These are phyloP conservation scores for Dicaeum eximium DNA, from an alignment of 2,113 vertebrate species.

Conservation along the genomic window DNA sequence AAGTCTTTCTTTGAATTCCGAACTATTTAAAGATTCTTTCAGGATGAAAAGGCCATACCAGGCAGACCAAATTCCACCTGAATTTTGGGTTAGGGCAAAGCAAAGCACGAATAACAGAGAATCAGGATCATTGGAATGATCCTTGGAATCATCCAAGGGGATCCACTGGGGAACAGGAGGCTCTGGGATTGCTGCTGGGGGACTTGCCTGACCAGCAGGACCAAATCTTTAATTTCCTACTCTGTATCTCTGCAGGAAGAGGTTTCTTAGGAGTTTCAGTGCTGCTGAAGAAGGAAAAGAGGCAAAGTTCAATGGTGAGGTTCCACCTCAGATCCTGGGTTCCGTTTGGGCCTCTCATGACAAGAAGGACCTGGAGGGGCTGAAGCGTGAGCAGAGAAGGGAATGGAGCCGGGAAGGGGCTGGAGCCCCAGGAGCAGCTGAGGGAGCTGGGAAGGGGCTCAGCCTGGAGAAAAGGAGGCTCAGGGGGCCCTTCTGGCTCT, in stretches of 20 bases:
- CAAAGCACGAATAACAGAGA: background rate
- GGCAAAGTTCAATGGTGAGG: background rate
- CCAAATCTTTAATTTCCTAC: background rate
- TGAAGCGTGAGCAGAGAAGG: fast-evolving
- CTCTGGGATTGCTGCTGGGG: background rate
- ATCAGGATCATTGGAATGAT: background rate
- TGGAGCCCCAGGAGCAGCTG: background rate
- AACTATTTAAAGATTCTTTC: background rate
- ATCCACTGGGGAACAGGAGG: background rate
- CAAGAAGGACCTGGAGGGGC: background rate
- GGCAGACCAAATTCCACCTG: background rate
- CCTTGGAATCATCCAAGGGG: too few relatives aligned
- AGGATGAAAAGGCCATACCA: background rate
- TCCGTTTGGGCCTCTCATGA: fast-evolving
- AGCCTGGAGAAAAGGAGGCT: background rate
- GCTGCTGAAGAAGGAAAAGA: background rate
- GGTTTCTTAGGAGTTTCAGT: background rate
- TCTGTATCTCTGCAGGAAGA: background rate
- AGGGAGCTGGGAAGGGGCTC: background rate
- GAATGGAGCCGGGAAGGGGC: fast-evolving
- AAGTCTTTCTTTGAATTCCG: background rate
- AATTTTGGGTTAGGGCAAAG: background rate
- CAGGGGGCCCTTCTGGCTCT: background rate
- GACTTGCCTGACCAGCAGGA: background rate
- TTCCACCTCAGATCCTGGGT: background rate